Evolutionary conservation across 2,888 invertebrate genomes (phyloP), one percentile per base, ranked within the genome.

Genomic region (Hypsopygia costalis): DNA sequence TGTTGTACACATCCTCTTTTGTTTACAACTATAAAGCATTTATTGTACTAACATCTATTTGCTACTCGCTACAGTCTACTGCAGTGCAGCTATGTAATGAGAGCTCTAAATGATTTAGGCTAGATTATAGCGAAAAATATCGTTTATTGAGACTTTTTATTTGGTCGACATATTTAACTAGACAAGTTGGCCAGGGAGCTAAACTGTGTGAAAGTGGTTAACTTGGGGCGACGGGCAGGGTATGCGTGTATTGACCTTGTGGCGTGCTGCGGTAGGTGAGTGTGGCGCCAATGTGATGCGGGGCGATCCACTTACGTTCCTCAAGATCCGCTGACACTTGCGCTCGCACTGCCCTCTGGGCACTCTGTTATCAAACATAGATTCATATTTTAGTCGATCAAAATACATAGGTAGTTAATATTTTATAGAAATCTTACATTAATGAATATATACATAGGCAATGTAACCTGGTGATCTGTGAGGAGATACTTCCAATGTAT

Each of bases 211-310:
- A 46, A 40, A 46, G 50, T 55, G 50, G 44, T 46, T 45, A 46
- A 62, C 58, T 56, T 55, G 52, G 48, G 46, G 47, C 44, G 42
- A 43, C 46, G 51, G 63, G 58, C 62, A 47, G 63, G 76, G 68
- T 66, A n/a, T 60, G 69, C 75, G 78, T 86, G 86, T 87, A 88
- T 83, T 85, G 85, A 91, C 91, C 93, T 90, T 92, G 92, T 56
- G 94, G 94, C 62, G 94, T 93, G 89, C 93, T 94, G 69, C 94
- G 91, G 86, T 95, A 95, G 64, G 93, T 93, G 69, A 94, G 94
- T 80, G 94, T 92, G 88, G 93, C 92, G 83, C 93, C 94, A 74
- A 93, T 92, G 81, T 95, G 93, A 79, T 94, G 95, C 80, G 91
- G 90, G 74, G 73, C 88, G 79, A 91, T 90, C 83, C 91, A 91